phyloP scores from a whole-genome alignment of 2,888 invertebrate genomes.

The Tachina lurida region DNA sequence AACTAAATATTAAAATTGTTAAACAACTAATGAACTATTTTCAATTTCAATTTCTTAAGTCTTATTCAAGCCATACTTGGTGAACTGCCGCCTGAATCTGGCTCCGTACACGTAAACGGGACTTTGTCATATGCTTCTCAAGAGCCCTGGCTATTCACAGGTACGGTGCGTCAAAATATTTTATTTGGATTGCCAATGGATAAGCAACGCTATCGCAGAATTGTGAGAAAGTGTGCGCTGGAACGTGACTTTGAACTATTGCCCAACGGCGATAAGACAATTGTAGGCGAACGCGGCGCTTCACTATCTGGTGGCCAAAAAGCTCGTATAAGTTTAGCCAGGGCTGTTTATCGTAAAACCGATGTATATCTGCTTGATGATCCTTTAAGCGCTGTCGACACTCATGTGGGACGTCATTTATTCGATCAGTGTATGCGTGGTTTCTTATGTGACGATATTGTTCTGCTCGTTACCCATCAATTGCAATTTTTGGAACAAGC shows the following conservation, averaged over 20 bases:
- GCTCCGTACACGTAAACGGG: constrained; percentile 85
- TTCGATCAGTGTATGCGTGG: constrained; percentile 86
- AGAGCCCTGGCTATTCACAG: constrained; percentile 93
- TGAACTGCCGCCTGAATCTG: constrained; percentile 84
- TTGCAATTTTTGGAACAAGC: constrained; percentile 89
- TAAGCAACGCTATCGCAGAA: constrained; percentile 85
- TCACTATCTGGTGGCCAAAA: constrained; percentile 94
- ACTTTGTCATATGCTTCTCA: constrained; percentile 90
- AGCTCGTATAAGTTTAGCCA: constrained; percentile 93
- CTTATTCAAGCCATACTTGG: constrained; percentile 84
- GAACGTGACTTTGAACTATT: constrained; percentile 85
- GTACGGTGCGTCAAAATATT: constrained; percentile 86
- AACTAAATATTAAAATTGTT: neutral
- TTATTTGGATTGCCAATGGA: constrained; percentile 86
- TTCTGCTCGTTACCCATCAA: constrained; percentile 92
- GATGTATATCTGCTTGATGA: constrained; percentile 95
- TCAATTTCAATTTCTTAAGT: constrained; percentile 71
- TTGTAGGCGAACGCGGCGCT: constrained; percentile 92
- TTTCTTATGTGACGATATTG: constrained; percentile 86
- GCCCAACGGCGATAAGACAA: constrained; percentile 85
- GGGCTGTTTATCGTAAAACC: constrained; percentile 93
- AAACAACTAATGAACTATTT: neutral
- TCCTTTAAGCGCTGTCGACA: constrained; percentile 95
- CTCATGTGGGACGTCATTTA: constrained; percentile 93
- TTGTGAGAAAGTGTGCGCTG: constrained; percentile 83